Base-by-base conservation (phyloP, 1,140 invertebrate species). In the Drosophila pseudoananassae region DNA sequence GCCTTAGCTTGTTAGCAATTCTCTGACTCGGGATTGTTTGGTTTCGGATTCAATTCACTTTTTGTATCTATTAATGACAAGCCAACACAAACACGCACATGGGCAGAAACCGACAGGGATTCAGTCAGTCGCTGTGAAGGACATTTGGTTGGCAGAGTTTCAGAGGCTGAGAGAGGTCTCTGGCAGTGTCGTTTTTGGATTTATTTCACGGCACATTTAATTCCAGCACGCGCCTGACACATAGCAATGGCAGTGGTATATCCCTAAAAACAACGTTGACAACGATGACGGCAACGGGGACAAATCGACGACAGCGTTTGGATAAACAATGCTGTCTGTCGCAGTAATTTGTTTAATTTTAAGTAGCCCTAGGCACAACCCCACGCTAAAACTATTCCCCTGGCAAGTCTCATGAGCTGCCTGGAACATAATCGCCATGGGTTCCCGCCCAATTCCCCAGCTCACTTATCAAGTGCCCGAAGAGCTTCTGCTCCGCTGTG, bases 151-250 rank as follows among this genome's bases (percentile, higher is more conserved):
- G 31, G 31, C 61, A 64, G 56, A 43, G 55, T 33, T 50, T 57
- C 33, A 20, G 20, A 20, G 60, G 66, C 40, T 15, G 38, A 64
- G 20, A 20, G 20, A 20, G 20, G 64, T 64, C 52, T 45, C 58
- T 57, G 52, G 15, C 20, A 59, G 27, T 49, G 60, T 76, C 60
- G 36, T 70, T 55, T 50, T 38, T 74, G 81, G 82, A 85, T 85
- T 85, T 85, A 85, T 85, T 85, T 85, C 81, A 85, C 81, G 81
- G 81, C 82, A 85, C 81, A 85, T 85, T 85, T 85, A 85, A 87
- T 87, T 70, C 69, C 69, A 78, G 70, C 82, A 85, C 78, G 81
- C 81, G 81, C 82, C 73, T 52, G 58, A 71, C 53, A 68, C 54
- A 73, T 66, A 29, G 27, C 25, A 68, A 25, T 15, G 23, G 20